Evolutionary conservation across 2,113 vertebrate species (phyloP), one percentile per base, ranked within the genome.

Genomic region (Scatophagus argus): DNA sequence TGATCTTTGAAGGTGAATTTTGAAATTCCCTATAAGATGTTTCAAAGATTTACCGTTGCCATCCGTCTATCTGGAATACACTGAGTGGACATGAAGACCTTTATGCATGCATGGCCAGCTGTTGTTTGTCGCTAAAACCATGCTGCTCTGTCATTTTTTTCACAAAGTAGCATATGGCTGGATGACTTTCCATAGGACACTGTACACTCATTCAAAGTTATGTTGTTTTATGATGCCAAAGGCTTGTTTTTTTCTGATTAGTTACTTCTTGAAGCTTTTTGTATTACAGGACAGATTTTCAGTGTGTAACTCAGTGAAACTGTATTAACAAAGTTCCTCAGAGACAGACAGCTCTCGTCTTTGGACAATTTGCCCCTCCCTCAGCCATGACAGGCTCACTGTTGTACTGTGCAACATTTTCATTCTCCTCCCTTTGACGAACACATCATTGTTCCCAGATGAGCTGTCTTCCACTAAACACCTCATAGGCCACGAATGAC

Each of bases 61-160:
- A 78, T 83, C 51, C 70, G 51, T 91, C 81, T 87, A 77, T 88
- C 76, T 63, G 34, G 54, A 65, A 69, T 58, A 58, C 70, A 60
- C 61, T 36, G 76, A 82, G 86, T 90, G 80, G 89, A 90, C 68
- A 19, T 68, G 46, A 65, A 74, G 79, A 77, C 81, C 79, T 82
- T 89, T 91, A 88, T 87, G 62, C 90, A 93, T 93, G 85, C 93
- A 88, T 60, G 79, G 71, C 88, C 91, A 93, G 89, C 91, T 93
- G 92, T 86, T 92, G 91, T 90, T 92, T 91, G 86, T 89, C 81
- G 56, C 73, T 68, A 75, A 84, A 91, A 87, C 67, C 83, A 25
- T 79, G 86, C 87, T 71, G 88, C 83, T 88, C 87, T 91, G 93
- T 94, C 89, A 87, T 82, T 84, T 81, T 82, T 81, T 54, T 64